Evolutionary conservation across 1,140 invertebrate genomes (phyloP).

Genomic region (Drosophila suzukii): DNA sequence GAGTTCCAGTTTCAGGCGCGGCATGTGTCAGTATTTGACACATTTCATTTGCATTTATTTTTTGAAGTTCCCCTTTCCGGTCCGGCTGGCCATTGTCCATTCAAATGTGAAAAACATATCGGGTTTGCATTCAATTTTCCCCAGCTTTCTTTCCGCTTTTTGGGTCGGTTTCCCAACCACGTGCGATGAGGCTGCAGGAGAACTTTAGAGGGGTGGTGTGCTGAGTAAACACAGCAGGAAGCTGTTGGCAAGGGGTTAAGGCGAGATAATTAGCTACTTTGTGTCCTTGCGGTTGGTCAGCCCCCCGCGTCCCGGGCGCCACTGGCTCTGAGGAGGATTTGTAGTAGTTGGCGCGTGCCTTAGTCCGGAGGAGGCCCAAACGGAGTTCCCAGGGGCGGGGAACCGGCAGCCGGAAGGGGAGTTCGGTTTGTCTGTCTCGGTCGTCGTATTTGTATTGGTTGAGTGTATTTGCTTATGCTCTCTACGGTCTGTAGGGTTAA

Average conservation of each 20-base stretch:
- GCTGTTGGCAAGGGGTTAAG: conserved; percentile 62
- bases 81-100: conserved; percentile 51
- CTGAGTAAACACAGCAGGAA: conserved; percentile 63
- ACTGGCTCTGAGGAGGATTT: conserved; percentile 43
- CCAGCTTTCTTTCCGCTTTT: conserved; percentile 20
- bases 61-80: conserved; percentile 3
- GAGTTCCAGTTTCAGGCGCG: conserved; percentile 23
- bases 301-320: conserved; percentile 3
- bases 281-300: conserved; percentile 62
- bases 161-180: conserved; percentile 52
- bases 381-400: conserved; percentile 22
- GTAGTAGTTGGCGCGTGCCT: conserved; percentile 69
- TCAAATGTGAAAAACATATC: conserved; percentile 63
- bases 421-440: conserved; percentile 51
- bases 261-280: conserved; percentile 82
- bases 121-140: conserved; percentile 65
- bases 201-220: conserved; percentile 27
- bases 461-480: conserved; percentile 80
- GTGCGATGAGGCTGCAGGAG: conserved; percentile 34
- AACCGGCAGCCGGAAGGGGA: not conserved
- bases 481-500: conserved; percentile 80
- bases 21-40: conserved; percentile 70
- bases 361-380: conserved; percentile 22
- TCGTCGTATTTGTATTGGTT: conserved; percentile 73
- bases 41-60: conserved; percentile 68